phyloP scores from a whole-genome alignment of 2,797 vertebrate genomes.

The Premnoplex brunnescens region DNA sequence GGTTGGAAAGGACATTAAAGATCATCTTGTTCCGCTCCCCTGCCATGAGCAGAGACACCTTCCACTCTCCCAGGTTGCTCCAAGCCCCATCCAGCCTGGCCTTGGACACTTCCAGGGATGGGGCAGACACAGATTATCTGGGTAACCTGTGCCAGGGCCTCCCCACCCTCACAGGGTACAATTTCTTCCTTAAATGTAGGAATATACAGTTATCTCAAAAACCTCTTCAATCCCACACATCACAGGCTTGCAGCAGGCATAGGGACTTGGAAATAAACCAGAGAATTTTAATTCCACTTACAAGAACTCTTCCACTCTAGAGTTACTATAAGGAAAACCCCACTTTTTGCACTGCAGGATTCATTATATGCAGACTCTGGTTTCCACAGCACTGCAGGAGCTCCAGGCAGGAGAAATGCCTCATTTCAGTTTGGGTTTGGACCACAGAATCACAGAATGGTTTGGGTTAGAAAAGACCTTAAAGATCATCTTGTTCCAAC shows the following conservation, averaged over 20 bases:
- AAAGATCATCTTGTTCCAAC: background rate
- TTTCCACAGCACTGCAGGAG: background rate
- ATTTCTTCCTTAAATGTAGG: background rate
- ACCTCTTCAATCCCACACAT: background rate
- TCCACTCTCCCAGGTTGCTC: background rate
- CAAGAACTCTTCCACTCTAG: background rate
- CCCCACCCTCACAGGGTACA: fast-evolving
- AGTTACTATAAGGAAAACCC: background rate
- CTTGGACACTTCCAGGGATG: background rate
- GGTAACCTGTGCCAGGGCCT: fast-evolving
- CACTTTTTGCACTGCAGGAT: background rate
- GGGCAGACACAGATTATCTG: background rate
- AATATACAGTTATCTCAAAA: background rate
- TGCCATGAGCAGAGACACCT: background rate
- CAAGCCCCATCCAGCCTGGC: background rate
- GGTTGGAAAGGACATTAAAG: background rate
- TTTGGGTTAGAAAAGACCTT: background rate
- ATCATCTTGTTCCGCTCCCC: background rate
- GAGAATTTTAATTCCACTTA: background rate
- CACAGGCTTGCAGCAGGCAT: background rate
- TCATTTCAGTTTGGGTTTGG: background rate
- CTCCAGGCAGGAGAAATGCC: background rate
- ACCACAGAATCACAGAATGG: background rate
- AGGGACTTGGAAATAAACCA: background rate
- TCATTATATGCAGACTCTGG: background rate